Evolutionary conservation across 1,140 invertebrate species (phyloP).

Genomic region (Macrotrachela quadricornifera): DNA sequence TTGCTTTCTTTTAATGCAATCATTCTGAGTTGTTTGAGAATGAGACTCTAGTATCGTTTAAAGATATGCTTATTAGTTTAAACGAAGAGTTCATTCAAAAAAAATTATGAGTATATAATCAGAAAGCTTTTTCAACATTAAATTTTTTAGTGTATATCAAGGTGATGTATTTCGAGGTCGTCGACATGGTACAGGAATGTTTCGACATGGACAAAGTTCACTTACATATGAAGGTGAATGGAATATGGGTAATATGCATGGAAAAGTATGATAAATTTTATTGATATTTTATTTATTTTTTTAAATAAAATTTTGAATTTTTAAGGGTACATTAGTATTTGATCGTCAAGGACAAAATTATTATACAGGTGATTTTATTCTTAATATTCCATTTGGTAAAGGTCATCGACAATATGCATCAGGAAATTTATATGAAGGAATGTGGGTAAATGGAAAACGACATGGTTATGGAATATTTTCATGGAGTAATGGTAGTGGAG

Average conservation of each 20-base stretch:
- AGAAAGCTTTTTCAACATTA: neutral
- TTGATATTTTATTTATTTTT: neutral
- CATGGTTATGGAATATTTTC: constrained; percentile 31
- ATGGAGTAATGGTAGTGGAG: constrained; percentile 25
- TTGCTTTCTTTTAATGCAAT: no score
- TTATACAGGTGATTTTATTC: constrained; percentile 30
- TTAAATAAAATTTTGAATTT: neutral
- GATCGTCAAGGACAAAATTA: constrained; percentile 21
- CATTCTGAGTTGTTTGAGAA: no score
- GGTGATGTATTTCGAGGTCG: constrained; percentile 26
- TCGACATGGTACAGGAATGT: constrained; percentile 25
- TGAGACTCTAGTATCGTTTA: no score
- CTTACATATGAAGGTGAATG: constrained; percentile 27
- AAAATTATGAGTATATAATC: neutral
- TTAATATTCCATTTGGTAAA: constrained; percentile 26
- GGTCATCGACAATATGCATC: constrained; percentile 26
- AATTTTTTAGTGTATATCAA: constrained; percentile 14
- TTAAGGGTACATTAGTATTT: constrained; percentile 26
- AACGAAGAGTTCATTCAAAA: no score
- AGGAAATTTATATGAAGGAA: constrained; percentile 27
- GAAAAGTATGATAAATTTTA: constrained; percentile 16
- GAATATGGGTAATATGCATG: constrained; percentile 22
- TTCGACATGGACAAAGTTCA: constrained; percentile 8
- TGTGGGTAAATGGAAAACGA: constrained; percentile 29
- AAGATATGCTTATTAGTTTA: no score